phyloP scores from a whole-genome alignment of 1,140 invertebrate genomes.

The Drosophila littoralis region DNA sequence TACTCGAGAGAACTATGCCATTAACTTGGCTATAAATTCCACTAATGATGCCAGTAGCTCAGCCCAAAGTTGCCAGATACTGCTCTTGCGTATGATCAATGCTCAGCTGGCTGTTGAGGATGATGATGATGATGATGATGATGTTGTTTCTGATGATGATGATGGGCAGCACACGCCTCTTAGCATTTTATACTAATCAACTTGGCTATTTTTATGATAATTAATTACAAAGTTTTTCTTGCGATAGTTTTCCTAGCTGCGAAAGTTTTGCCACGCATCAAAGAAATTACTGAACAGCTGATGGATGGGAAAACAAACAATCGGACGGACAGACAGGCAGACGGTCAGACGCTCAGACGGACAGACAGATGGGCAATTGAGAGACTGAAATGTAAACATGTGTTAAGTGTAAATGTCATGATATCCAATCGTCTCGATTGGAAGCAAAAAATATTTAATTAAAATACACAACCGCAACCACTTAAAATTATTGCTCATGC shows the following conservation, averaged over 20 bases:
- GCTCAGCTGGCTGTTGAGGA: constrained; percentile 30
- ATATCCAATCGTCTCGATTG: constrained; percentile 16
- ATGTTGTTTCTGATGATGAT: constrained; percentile 7
- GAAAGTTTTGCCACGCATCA: constrained; percentile 27
- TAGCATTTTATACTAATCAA: constrained; percentile 59
- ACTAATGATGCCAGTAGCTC: constrained; percentile 60
- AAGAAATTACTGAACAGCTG: constrained; percentile 59
- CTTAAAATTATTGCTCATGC: constrained; percentile 56
- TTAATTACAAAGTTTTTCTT: constrained; percentile 75
- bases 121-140: constrained; percentile 15
- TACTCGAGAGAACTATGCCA: constrained; percentile 57
- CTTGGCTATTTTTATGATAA: constrained; percentile 72
- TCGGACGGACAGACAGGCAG: constrained; percentile 46
- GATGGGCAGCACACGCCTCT: constrained; percentile 12
- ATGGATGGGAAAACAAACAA: constrained; percentile 23
- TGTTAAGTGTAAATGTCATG: background rate
- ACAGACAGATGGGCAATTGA: constrained; percentile 12
- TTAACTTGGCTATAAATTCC: constrained; percentile 57
- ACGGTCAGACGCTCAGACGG: constrained; percentile 4
- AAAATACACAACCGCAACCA: constrained; percentile 35
- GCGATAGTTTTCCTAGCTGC: constrained; percentile 46
- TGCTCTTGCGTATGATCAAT: constrained; percentile 50
- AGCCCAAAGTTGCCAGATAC: constrained; percentile 7
- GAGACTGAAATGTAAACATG: background rate
- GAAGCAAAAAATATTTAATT: constrained; percentile 53